Evolutionary conservation across 2,113 vertebrate genomes (phyloP).

Genomic region (Pantherophis guttatus): DNA sequence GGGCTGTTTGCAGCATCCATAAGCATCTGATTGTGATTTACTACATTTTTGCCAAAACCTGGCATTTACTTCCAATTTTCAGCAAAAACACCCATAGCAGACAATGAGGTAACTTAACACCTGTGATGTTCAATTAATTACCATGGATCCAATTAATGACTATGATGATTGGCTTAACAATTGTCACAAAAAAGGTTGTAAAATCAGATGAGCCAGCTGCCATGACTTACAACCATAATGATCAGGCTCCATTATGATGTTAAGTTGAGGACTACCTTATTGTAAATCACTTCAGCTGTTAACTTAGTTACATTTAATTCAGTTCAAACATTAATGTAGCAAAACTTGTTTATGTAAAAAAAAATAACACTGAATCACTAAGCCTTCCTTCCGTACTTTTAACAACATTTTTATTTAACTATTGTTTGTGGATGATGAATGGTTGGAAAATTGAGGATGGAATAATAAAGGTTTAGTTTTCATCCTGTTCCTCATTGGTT

Average conservation of each 20-base stretch:
- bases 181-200: not conserved
- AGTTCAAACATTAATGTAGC: not conserved
- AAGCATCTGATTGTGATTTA: not conserved
- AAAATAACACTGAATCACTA: not conserved
- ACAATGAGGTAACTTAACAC: not conserved
- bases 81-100: not conserved
- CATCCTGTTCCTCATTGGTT: not conserved
- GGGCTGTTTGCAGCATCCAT: not conserved
- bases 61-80: not conserved
- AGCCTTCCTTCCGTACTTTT: not conserved
- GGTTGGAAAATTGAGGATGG: not conserved
- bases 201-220: not conserved
- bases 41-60: not conserved
- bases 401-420: conserved; percentile 1
- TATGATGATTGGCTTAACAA: too few relatives aligned
- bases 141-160: too few relatives aligned
- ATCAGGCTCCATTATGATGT: not conserved
- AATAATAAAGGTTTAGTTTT: not conserved
- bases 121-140: not conserved
- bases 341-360: not conserved
- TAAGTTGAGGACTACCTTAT: not conserved
- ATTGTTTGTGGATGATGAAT: not conserved
- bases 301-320: conserved; percentile 25
- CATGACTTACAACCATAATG: not conserved
- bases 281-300: not conserved